Evolutionary conservation across 64 coral and sea anemone species (phyloP).

Genomic region (Platygyra sinensis): DNA sequence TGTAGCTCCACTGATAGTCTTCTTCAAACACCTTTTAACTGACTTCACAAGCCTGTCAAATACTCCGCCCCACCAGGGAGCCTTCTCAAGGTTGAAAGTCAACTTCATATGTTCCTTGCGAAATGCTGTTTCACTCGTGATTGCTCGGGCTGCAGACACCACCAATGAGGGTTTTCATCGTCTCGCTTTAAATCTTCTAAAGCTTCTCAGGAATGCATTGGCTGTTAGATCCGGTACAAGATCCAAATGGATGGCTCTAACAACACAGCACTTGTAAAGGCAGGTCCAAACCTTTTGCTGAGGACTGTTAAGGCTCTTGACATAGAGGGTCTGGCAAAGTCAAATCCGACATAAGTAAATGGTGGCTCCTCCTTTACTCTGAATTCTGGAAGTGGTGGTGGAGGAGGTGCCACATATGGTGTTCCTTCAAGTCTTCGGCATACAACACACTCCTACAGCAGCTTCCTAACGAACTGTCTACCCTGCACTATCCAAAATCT

Average conservation of each 20-base stretch:
- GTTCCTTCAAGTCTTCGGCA: conserved; percentile 41
- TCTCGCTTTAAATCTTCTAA: conserved; percentile 43
- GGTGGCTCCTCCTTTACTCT: conserved; percentile 23
- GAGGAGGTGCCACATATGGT: neutral
- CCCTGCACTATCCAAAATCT: conserved; percentile 17
- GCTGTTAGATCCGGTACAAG: neutral
- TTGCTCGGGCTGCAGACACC: conserved; percentile 16
- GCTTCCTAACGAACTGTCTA: conserved; percentile 9
- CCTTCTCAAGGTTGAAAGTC: neutral
- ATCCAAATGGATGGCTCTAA: conserved; percentile 32
- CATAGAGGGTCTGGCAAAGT: conserved; percentile 58
- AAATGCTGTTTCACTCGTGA: neutral
- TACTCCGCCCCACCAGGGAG: neutral
- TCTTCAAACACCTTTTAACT: conserved; percentile 5
- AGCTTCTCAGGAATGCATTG: neutral
- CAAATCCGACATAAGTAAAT: conserved; percentile 52
- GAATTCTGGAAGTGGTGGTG: conserved; percentile 42
- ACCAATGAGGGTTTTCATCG: conserved; percentile 30
- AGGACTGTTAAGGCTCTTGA: conserved; percentile 16
- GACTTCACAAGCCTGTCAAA: conserved; percentile 3
- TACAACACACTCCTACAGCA: conserved; percentile 23
- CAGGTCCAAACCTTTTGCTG: conserved; percentile 28
- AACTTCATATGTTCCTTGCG: neutral
- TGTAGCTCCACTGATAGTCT: conserved; percentile 12
- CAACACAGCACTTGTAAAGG: conserved; percentile 3